Evolutionary conservation across 2,113 vertebrate genomes (phyloP).

Genomic region (Odontesthes bonariensis): DNA sequence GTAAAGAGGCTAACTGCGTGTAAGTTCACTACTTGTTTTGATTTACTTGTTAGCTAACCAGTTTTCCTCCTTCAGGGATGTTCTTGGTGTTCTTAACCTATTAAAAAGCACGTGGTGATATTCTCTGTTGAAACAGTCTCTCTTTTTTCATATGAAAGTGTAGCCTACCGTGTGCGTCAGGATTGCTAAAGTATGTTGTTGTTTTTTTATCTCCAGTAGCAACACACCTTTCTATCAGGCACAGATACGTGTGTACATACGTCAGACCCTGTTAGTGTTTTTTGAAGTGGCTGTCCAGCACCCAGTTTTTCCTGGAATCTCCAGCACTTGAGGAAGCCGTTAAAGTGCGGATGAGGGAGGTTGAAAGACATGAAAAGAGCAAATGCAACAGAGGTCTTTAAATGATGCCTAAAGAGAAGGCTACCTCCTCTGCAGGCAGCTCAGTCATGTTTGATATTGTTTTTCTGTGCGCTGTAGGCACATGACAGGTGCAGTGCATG

Average conservation of each 20-base stretch:
- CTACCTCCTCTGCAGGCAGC: constrained; percentile 19
- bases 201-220: constrained; percentile 28
- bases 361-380: constrained; percentile 53
- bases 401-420: constrained; percentile 40
- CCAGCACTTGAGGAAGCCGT: constrained; percentile 53
- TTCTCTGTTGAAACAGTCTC: neutral
- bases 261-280: constrained; percentile 59
- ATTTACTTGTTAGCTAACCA: neutral
- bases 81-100: constrained; percentile 1
- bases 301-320: constrained; percentile 67
- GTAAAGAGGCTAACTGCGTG: no score
- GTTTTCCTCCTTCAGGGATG: neutral
- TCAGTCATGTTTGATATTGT: constrained; percentile 29
- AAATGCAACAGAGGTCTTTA: constrained; percentile 39
- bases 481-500: constrained; percentile 74
- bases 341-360: constrained; percentile 61
- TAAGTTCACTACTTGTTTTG: neutral
- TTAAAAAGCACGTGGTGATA: neutral
- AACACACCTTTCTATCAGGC: constrained; percentile 43
- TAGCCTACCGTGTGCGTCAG: neutral
- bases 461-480: constrained; percentile 48
- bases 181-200: constrained; percentile 31
- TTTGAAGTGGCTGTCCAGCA: constrained; percentile 42
- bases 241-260: constrained; percentile 44
- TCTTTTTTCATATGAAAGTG: neutral